Conservation (phyloP, 2,888 invertebrate genomes). For the Melinopterus prodromus region DNA sequence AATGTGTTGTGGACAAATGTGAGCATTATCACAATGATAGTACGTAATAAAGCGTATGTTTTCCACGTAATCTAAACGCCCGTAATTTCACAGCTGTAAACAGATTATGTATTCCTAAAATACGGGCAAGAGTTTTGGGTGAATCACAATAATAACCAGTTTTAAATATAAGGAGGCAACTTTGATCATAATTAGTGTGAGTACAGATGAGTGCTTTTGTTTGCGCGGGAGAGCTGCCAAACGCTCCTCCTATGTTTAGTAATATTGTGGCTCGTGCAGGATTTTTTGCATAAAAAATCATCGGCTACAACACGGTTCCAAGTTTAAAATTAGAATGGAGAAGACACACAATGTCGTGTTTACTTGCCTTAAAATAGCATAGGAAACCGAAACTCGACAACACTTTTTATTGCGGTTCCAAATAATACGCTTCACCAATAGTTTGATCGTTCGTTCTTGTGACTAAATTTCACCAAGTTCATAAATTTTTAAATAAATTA, state of each 20-base stretch:
- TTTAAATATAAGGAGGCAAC: background rate
- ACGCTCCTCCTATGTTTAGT: background rate
- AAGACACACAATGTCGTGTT: slow-evolving; percentile 4
- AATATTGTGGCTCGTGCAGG: background rate
- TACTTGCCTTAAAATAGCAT: background rate
- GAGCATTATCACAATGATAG: background rate
- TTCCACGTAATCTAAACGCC: background rate
- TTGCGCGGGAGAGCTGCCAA: background rate
- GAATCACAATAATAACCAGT: background rate
- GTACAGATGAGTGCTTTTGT: background rate
- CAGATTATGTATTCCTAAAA: background rate
- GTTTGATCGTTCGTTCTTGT: no score
- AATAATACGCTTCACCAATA: no score
- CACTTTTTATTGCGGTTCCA: background rate
- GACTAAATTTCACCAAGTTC: no score
- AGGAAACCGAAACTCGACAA: background rate
- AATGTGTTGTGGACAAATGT: background rate
- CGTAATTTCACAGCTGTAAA: background rate
- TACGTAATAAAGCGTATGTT: background rate
- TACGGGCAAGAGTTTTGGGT: background rate
- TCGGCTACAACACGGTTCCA: background rate
- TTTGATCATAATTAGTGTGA: background rate
- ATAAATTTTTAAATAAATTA: no score
- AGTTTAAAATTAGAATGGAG: background rate
- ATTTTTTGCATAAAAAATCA: slow-evolving; percentile 4